A percentile compares a stretch with the other conserved stretches of the same genome.
phyloP scores from a whole-genome alignment of 2,113 vertebrate species.

The Channa maculata region DNA sequence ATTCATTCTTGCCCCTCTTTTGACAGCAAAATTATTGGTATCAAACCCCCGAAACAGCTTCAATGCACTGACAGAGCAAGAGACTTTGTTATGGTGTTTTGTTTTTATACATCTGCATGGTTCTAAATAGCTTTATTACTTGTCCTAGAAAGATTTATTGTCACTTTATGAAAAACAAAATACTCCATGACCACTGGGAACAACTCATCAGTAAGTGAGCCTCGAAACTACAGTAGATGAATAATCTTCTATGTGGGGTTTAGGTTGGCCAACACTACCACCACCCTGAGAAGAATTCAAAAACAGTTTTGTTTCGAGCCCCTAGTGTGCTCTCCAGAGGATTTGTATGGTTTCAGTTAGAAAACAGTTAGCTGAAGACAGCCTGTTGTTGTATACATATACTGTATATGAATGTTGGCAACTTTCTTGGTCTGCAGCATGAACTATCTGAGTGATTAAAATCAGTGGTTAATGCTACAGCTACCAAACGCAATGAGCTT shows the following conservation, averaged over 20 bases:
- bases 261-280: slow-evolving; percentile 68
- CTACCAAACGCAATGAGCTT: slow-evolving; percentile 38
- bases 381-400: slow-evolving; percentile 32
- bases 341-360: slow-evolving; percentile 71
- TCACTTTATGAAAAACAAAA: slow-evolving; percentile 80
- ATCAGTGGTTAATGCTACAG: slow-evolving; percentile 50
- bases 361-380: slow-evolving; percentile 57
- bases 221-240: slow-evolving; percentile 70
- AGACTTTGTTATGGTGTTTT: slow-evolving; percentile 54
- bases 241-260: slow-evolving; percentile 70
- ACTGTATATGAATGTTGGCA: slow-evolving; percentile 9
- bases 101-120: slow-evolving; percentile 59
- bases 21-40: slow-evolving; percentile 43
- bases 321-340: slow-evolving; percentile 61
- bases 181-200: slow-evolving; percentile 76
- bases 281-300: slow-evolving; percentile 66
- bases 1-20: slow-evolving; percentile 31
- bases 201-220: slow-evolving; percentile 64
- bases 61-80: slow-evolving; percentile 38
- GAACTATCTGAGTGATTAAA: slow-evolving; percentile 54
- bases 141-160: slow-evolving; percentile 67
- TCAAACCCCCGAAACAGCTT: slow-evolving; percentile 43
- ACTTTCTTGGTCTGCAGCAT: slow-evolving; percentile 28
- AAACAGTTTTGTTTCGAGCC: slow-evolving; percentile 63
- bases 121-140: slow-evolving; percentile 79